Evolutionary conservation across 2,888 invertebrate species (phyloP).

Genomic region (Eristalis intricaria): DNA sequence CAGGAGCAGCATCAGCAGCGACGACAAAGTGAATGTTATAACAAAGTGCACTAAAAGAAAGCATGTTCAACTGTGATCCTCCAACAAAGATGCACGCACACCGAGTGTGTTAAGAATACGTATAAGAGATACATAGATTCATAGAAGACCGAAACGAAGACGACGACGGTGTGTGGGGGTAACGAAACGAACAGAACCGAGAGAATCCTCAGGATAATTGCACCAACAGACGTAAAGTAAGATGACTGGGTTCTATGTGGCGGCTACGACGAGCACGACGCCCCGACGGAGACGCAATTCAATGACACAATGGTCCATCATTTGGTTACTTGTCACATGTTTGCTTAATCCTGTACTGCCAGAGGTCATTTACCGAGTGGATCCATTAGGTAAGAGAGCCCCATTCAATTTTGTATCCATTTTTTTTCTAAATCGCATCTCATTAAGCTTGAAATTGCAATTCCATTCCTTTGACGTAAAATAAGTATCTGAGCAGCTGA

Average conservation of each 20-base stretch:
- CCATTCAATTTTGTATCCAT: constrained; percentile 16
- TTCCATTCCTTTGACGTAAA: constrained; percentile 5
- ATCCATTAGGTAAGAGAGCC: constrained; percentile 78
- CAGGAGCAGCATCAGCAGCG: neutral
- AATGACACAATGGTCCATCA: constrained; percentile 74
- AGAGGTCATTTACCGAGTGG: constrained; percentile 81
- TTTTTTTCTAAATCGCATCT: constrained; percentile 39
- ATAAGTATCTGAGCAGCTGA: constrained; percentile 13
- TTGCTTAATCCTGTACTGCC: constrained; percentile 78
- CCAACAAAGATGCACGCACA: constrained; percentile 40
- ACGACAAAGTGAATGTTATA: neutral
- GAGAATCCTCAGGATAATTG: constrained; percentile 29
- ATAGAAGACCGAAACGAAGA: neutral
- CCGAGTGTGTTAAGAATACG: constrained; percentile 28
- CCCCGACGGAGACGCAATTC: constrained; percentile 57
- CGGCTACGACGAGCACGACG: constrained; percentile 13
- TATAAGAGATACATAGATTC: neutral
- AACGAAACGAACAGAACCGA: neutral
- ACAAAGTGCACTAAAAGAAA: constrained; percentile 21
- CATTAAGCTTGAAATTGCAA: constrained; percentile 52
- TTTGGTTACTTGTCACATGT: constrained; percentile 77
- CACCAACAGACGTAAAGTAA: constrained; percentile 19
- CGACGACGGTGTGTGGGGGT: neutral
- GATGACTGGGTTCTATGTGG: constrained; percentile 51
- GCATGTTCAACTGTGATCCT: constrained; percentile 52